phyloP scores from a whole-genome alignment of 2,113 vertebrate species.

The Lamprologus lemairii region DNA sequence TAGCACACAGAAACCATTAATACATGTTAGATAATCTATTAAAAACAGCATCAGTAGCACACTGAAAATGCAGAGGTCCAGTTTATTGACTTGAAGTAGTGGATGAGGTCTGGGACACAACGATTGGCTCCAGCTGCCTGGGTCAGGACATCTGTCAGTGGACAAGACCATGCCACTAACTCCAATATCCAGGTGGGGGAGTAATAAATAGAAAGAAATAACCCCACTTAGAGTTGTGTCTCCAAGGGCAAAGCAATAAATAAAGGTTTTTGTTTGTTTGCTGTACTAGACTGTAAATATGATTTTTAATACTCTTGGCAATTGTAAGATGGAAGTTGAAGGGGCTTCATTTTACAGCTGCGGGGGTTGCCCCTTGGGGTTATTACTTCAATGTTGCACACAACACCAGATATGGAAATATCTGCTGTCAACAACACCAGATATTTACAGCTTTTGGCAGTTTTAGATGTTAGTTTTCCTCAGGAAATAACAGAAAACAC shows the following conservation, averaged over 20 bases:
- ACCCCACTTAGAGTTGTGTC: background rate
- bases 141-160: background rate
- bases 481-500: background rate
- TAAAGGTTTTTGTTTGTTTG: background rate
- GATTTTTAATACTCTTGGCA: background rate
- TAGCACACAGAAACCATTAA: rapidly evolving
- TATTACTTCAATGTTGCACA: background rate
- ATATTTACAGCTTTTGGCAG: background rate
- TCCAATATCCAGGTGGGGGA: background rate
- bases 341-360: background rate
- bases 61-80: background rate
- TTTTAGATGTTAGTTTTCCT: background rate
- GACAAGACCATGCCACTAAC: background rate
- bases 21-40: background rate
- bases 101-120: background rate
- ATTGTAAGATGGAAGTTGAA: background rate
- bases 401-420: background rate
- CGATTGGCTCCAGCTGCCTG: background rate
- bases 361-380: background rate
- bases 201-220: background rate
- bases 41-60: background rate
- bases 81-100: background rate
- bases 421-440: background rate
- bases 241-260: rapidly evolving
- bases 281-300: background rate